A percentile compares a stretch with the other conserved stretches of the same genome.
phyloP scores from a whole-genome alignment of 2,797 vertebrate species.

The Thripadectes ignobilis region DNA sequence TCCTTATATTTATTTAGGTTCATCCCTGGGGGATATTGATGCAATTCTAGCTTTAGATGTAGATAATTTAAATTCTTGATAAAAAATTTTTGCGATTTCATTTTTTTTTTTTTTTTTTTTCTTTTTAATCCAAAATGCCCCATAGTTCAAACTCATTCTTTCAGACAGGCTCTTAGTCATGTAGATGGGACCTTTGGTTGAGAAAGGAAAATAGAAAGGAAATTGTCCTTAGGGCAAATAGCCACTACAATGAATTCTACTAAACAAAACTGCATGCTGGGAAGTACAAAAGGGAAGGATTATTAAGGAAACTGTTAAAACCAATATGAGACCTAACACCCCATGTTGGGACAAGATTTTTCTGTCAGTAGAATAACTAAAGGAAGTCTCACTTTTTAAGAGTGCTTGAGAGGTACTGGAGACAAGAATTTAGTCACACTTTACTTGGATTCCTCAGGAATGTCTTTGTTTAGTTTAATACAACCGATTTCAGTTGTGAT shows the following conservation, averaged over 20 bases:
- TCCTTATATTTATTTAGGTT: slow-evolving; percentile 10
- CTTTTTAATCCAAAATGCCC: neutral
- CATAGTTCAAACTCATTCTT: neutral
- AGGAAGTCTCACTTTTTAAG: slow-evolving; percentile 73
- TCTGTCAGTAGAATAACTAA: slow-evolving; percentile 18
- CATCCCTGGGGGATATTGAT: neutral
- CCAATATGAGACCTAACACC: slow-evolving; percentile 22
- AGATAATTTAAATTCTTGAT: slow-evolving; percentile 39
- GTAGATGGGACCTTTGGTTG: neutral
- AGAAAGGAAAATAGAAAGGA: neutral
- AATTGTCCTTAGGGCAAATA: neutral
- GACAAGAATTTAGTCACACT: slow-evolving; percentile 76
- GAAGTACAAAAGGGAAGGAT: slow-evolving; percentile 60
- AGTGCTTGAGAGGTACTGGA: slow-evolving; percentile 53
- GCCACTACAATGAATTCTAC: neutral
- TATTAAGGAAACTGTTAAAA: slow-evolving; percentile 62
- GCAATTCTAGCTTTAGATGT: slow-evolving; percentile 3
- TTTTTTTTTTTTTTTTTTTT: neutral
- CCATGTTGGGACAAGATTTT: slow-evolving; percentile 62
- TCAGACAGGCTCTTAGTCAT: neutral
- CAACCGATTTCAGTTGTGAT: slow-evolving; percentile 35
- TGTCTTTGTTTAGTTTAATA: slow-evolving; percentile 75
- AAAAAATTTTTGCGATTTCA: slow-evolving; percentile 31
- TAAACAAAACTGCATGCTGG: slow-evolving; percentile 51
- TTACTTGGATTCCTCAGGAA: slow-evolving; percentile 65